Evolutionary conservation across 2,113 vertebrate species (phyloP), one percentile per base, ranked within the genome.

Genomic region (Ctenodactylus gundi): DNA sequence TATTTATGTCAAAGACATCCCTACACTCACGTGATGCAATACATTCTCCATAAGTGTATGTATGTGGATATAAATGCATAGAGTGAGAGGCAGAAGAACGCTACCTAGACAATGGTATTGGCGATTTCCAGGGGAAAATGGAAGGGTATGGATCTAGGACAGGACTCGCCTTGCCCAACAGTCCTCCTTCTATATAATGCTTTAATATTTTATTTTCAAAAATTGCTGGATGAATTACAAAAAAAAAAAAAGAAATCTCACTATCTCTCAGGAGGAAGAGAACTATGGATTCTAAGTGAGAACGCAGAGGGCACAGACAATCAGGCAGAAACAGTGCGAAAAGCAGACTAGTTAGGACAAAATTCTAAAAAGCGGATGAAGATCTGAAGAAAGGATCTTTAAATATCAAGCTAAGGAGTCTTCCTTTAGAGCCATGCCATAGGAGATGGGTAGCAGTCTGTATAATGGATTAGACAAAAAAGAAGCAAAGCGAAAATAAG

Each of bases 1-100:
- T 94, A 95, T 93, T 87, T 95, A 84, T 94, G 76, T 81, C 84
- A 57, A 6, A 62, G 92, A 65, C 76, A 95, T 85, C 89, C 75
- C 86, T 87, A 88, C 91, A 95, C 93, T 67, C 83, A 93, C 73
- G 51, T n/a, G 12, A 44, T 46, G 41, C 44, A 41, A 67, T 46
- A 34, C 23, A 36, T 36, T 60, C 60, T 41, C n/a, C 41, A 14
- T 55, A 49, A n/a, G 31, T 31, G 65, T 25, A 15, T 12, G 4
- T 55, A 9, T 31, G 17, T n/a, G 23, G 36, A 23, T 6, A 10
- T 27, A 10, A 92, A 31, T 7, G 34, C 39, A 60, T 3, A 49
- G 64, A 23, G 41, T n/a, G 55, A 31, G 36, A 39, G 21, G 1
- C 11, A 23, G 49, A 58, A 85, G 20, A 7, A 8, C 23, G 1